Conservation (phyloP, 2,797 vertebrate species). For the Sebastiscus albofasciatus region DNA sequence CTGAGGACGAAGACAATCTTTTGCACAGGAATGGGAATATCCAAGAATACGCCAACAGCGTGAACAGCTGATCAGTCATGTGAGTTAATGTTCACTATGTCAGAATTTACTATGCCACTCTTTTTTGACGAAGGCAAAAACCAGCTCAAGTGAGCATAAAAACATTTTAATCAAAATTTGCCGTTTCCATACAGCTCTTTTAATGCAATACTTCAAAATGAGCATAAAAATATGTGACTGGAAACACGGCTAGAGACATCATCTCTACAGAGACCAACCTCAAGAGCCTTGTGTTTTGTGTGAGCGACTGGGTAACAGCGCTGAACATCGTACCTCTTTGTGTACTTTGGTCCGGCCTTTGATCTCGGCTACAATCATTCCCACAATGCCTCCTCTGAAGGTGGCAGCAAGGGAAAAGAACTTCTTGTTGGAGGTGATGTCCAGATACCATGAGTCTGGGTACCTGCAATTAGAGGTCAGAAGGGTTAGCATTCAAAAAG, state of each 20-base stretch:
- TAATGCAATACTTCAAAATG: background rate
- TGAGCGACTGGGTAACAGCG: background rate
- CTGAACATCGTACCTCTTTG: conserved; percentile 88
- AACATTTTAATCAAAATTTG: too few relatives aligned
- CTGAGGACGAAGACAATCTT: too few relatives aligned
- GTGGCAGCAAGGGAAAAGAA: conserved; percentile 99
- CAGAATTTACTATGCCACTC: too few relatives aligned
- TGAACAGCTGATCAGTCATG: too few relatives aligned
- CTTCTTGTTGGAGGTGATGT: conserved; percentile 99
- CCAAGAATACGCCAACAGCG: too few relatives aligned
- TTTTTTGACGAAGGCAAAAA: too few relatives aligned
- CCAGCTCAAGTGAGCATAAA: too few relatives aligned
- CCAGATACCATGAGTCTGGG: conserved; percentile 99
- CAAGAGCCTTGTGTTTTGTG: background rate
- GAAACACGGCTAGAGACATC: too few relatives aligned
- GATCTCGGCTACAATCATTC: conserved; percentile 99
- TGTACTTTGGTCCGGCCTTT: conserved; percentile 98
- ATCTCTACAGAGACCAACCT: background rate
- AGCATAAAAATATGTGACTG: too few relatives aligned
- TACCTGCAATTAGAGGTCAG: conserved; percentile 83
- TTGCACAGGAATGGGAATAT: too few relatives aligned
- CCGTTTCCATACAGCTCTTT: too few relatives aligned
- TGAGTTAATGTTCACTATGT: too few relatives aligned
- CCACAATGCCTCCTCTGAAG: conserved; percentile 94
- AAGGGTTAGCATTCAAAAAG: background rate